Base-by-base conservation (phyloP, 2,113 vertebrate species). In the Chionomys nivalis region DNA sequence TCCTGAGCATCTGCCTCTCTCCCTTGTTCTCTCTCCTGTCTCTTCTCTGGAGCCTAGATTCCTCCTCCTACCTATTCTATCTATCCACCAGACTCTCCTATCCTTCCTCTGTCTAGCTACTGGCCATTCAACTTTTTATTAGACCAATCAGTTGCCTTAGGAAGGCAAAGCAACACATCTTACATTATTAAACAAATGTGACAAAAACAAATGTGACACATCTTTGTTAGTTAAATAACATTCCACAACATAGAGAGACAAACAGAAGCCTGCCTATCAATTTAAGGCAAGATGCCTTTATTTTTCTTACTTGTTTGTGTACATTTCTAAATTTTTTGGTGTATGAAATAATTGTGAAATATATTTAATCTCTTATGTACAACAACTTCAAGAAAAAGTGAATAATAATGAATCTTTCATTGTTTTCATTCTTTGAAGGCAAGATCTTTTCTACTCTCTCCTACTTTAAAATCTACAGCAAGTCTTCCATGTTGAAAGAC, bases 391-490 rank as follows among this genome's bases (percentile, higher is more conserved):
- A 13, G 23, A 75, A 75, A 42, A 65, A 68, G 81, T 17, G 91
- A 44, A 39, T 24, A 66, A 83, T 72, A 66, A 88, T 65, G 65
- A 31, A n/a, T 28, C 4, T 83, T 9, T 55, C 9, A 44, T 58
- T 33, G 47, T 65, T 76, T 82, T 61, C 16, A 47, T 47, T 28
- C 70, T 87, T 82, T 87, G 94, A 83, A 94, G n/a, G 82, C 94
- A 85, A 94, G n/a, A 44, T 83, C 68, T 36, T 94, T 93, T 95
- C 1, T n/a, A 75, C 65, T 91, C 91, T 87, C n/a, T 90, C 9
- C 36, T 66, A 87, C 73, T 79, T 33, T 82, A 58, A 94, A 86
- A 86, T 36, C 19, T 0, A n/a, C 10, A 61, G 10, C 7, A 89
- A 72, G 47, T 31, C 0, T 88, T 47, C 66, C 10, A 17, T 58